Base-by-base conservation (phyloP, 2,797 vertebrate species). In the Gorsachius magnificus region DNA sequence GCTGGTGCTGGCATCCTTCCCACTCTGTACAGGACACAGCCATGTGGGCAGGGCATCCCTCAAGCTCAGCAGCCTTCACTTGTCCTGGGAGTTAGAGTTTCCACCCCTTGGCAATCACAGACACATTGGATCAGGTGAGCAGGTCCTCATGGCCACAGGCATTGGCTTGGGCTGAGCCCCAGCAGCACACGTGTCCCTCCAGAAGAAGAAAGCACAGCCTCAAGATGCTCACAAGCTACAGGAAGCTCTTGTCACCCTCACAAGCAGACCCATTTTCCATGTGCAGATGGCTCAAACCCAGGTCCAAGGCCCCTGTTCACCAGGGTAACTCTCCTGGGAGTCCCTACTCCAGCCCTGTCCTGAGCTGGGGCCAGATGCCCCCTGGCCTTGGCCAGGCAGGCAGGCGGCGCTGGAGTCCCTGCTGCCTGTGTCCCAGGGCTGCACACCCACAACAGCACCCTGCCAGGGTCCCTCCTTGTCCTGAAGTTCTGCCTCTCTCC, bases 1-100 rank as follows among this genome's bases (percentile, higher is more conserved):
- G 60, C 93, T 72, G 78, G 65, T 83, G 46, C 92, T 96, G 95
- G 83, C 93, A 85, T 66, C 71, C 41, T 60, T 95, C 88, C 95
- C 93, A 83, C 61, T 93, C 71, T 11, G 17, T 46, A 54, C 8
- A 15, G 77, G 80, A 94, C 75, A 72, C n/a, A 16, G 81, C 50
- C 61, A 71, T 2, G 50, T 20, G 54, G 83, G 54, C 80, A 71
- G 85, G 80, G 83, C 86, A 20, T 94, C 74, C 80, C 91, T 91
- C 80, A 65, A 93, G 76, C 58, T 83, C 41, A 4, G 33, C 79
- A 89, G 71, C 54, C 50, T 78, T 87, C 45, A 20, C n/a, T 93
- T 58, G 36, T 29, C 41, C 75, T 38, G 24, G 58, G 66, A 87
- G 36, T 16, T 71, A 80, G 64, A 85, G 64, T 74, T 90, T 54